These are phyloP conservation scores for Pimephales promelas DNA, from an alignment of 2,113 vertebrate genomes.

Conservation along the genomic window DNA sequence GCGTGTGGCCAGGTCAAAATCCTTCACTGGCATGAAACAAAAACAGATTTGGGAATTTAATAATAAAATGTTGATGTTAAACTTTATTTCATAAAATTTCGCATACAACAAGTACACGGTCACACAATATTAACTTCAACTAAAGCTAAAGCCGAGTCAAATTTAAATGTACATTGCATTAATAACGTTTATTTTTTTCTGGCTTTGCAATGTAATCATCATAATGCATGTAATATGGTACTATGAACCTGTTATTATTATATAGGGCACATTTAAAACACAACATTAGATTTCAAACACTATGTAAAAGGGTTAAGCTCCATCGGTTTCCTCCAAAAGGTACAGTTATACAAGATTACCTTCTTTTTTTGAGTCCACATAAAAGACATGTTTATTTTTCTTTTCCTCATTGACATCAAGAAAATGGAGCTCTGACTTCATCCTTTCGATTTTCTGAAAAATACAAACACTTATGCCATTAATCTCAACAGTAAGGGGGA, in stretches of 20 bases:
- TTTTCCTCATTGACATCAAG: conserved; percentile 84
- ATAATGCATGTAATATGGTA: no score
- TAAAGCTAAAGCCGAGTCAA: neutral
- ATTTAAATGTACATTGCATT: neutral
- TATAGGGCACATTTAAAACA: neutral
- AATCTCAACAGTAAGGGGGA: neutral
- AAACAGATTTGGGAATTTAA: neutral
- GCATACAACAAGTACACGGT: neutral
- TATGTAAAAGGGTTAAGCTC: no score
- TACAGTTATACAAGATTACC: conserved; percentile 70
- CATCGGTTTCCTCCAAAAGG: no score
- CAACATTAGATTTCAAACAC: neutral
- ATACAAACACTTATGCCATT: neutral
- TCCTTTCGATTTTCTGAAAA: conserved; percentile 91
- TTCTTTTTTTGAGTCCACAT: conserved; percentile 85
- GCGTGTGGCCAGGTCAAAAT: conserved; percentile 85
- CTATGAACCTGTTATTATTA: no score
- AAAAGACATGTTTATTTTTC: conserved; percentile 85
- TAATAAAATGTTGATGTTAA: neutral
- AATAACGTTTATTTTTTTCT: neutral
- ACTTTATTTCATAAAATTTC: neutral
- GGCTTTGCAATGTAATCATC: no score
- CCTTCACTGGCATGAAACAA: conserved; percentile 73
- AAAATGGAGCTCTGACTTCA: conserved; percentile 95
- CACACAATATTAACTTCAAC: neutral